These are phyloP conservation scores for Pristionchus japonicus DNA, from an alignment of 2,888 invertebrate species.

Conservation along the genomic window DNA sequence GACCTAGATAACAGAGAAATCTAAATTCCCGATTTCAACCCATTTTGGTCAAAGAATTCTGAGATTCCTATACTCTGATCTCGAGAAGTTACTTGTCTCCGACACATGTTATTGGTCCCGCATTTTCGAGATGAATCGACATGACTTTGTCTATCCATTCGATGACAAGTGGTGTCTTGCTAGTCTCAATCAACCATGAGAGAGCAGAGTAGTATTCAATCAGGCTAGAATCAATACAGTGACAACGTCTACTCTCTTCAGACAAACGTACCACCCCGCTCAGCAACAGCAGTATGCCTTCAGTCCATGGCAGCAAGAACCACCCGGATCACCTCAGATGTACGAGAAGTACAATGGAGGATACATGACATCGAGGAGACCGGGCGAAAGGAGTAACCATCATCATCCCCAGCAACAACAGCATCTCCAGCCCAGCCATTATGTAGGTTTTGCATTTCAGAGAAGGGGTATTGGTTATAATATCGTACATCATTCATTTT, in stretches of 20 bases:
- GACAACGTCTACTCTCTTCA: not conserved
- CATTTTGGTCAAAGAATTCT: too few species aligned
- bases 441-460: too few species aligned
- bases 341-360: slow-evolving; percentile 40
- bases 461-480: too few species aligned
- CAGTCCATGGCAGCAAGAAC: not conserved
- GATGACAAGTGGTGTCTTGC: too few species aligned
- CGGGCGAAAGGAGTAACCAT: not conserved
- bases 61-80: not conserved
- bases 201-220: too few species aligned
- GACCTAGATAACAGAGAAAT: not conserved
- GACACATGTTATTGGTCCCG: not conserved
- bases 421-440: not conserved
- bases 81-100: not conserved
- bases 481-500: too few species aligned
- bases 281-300: not conserved
- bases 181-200: too few species aligned
- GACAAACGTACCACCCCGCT: not conserved
- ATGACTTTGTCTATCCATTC: not conserved
- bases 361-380: not conserved
- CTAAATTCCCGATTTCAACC: too few species aligned
- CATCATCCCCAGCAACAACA: not conserved
- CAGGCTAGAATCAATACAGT: too few species aligned
- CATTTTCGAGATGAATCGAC: not conserved
- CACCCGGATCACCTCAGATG: not conserved